Evolutionary conservation across 1,140 invertebrate genomes (phyloP).

Genomic region (Steinernema khuongi): DNA sequence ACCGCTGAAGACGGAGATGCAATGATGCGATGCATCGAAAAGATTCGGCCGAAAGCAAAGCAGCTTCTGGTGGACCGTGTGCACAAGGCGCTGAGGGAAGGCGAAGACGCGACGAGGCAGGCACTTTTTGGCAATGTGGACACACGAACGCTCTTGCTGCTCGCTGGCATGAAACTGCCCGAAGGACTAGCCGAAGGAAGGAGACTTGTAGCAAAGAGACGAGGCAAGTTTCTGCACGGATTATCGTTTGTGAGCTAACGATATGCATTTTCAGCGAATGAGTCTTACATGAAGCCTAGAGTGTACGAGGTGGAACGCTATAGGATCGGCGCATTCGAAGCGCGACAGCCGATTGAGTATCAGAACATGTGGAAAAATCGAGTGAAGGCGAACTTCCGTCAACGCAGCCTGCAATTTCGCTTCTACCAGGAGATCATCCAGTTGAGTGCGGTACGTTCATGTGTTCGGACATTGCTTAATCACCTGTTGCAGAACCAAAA

Average conservation of each 20-base stretch:
- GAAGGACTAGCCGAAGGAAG: not conserved
- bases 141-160: not conserved
- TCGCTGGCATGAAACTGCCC: not conserved
- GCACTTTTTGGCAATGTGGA: not conserved
- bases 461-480: not conserved
- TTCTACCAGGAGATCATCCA: not conserved
- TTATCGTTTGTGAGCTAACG: no score
- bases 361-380: not conserved
- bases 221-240: no score
- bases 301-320: not conserved
- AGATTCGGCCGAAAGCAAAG: not conserved
- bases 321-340: not conserved
- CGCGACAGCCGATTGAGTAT: not conserved
- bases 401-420: not conserved
- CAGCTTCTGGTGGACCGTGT: not conserved
- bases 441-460: not conserved
- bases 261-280: no score
- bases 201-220: no score
- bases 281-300: not conserved
- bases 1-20: not conserved
- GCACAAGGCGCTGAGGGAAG: not conserved
- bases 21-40: not conserved
- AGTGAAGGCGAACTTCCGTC: not conserved
- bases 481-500: not conserved
- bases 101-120: not conserved